Base-by-base conservation (phyloP, 1,140 invertebrate species). In the Paracyclopina nana region DNA sequence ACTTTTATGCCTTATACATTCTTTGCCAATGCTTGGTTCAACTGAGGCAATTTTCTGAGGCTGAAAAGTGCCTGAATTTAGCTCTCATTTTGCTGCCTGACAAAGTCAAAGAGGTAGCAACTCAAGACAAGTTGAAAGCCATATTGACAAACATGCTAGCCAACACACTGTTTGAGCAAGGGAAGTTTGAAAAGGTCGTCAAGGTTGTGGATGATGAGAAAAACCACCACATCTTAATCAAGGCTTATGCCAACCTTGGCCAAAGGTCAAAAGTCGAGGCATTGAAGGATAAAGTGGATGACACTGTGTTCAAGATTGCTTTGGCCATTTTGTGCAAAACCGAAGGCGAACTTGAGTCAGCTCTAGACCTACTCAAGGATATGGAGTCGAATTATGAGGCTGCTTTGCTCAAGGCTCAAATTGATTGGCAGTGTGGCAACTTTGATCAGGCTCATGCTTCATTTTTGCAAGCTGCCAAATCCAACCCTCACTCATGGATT, bases 381-480 rank as follows among this genome's bases (percentile, higher is more conserved):
- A 24, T 70, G 46, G 22, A 40, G 16, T 40, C 53, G 46, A 46
- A 52, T n/a, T 60, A 71, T 8, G 70, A 73, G 58, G 68, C 70
- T n/a, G 72, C 67, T 61, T 60, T 77, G 42, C 68, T 76, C 56
- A 63, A 78, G 27, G 80, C 78, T 11, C 70, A 70, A 59, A 65
- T 77, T 48, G 70, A 80, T 59, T 78, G 74, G 70, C 62, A 75
- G 59, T 59, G 74, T 28, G 58, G 67, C 22, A 62, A 79, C 38
- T 72, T 70, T 63, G 63, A 72, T 20, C 71, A 75, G 55, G 72
- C 73, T 54, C 62, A 77, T 22, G 68, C 72, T 53, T 69, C 72
- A 53, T 69, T 81, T 57, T 64, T 82, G 12, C 77, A 80, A 68
- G 69, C 81, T 28, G 75, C 80, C 1, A 78, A 82, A 60, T 57